Evolutionary conservation across 1,140 invertebrate species (phyloP), one percentile per base, ranked within the genome.

Genomic region (Thrips palmi): DNA sequence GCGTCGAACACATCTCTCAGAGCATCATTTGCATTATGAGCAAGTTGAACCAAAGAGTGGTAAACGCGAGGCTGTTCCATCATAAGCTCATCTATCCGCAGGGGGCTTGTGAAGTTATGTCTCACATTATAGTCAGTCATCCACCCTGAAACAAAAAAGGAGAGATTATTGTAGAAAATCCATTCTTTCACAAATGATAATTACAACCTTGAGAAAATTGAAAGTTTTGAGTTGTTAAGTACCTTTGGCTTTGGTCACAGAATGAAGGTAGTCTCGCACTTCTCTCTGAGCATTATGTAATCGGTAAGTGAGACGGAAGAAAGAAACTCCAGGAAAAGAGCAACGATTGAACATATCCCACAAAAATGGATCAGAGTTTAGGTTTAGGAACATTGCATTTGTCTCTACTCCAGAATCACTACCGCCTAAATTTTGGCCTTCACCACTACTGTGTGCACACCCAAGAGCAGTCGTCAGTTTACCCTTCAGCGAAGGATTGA

Each of bases 101-200:
- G 63, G 0, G 79, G 75, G 42, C 69, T 74, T 3, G 77, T 74
- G 44, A 76, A 84, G 44, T 74, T 77, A 45, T 77, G 68, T n/a
- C 75, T 65, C 1, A 82, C 59, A 51, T 84, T 85, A 48, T 84
- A 86, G 4, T 72, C 65, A 5, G 78, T 83, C 46, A 84, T 57
- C 81, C 81, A 87, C 14, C 75, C 73, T 44, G 21, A 33, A 22
- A 3, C 14, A 14, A 5, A 36, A 6, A 12, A 36, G 33, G 42
- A 25, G 29, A 30, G 10, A 25, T 40, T 38, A 19, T 37, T 1
- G 33, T 45, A 10, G 17, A 31, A 18, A 24, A 41, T 41, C 14
- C 36, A 35, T 10, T 41, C 34, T n/a, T 37, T 11, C 17, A 36
- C 34, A 3, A 21, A 10, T 34, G 33, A 34, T 18, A 12, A 19